Base-by-base conservation (phyloP, 2,888 invertebrate species). In the Eudemis profundana region DNA sequence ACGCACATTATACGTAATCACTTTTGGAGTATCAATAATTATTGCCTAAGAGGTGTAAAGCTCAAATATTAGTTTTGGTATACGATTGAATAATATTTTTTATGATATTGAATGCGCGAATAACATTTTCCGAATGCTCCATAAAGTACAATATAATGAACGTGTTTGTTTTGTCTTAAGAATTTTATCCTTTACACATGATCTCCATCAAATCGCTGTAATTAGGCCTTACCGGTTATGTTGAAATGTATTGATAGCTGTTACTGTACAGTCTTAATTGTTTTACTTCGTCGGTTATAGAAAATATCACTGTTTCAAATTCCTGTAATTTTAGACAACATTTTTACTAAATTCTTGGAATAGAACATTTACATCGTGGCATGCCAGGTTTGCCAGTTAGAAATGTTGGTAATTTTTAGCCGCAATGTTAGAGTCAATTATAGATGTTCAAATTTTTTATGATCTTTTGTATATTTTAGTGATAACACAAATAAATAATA, bases 61-160 rank as follows among this genome's bases (percentile, higher is more conserved):
- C 64, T 65, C 64, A 64, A 64, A 64, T 59, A 51, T 51, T 63
- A 59, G 57, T 36, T n/a, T 54, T 40, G 47, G 54, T 59, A 61
- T 64, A 40, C 29, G 29, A 54, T 62, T 53, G 33, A 57, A 63
- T 33, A 42, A 40, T 44, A 42, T 17, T 67, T 38, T 63, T 61
- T 57, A 63, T 66, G 17, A 44, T 50, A 54, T 68, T 57, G 56
- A 61, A 51, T 40, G 77, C 82, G 78, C 82, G 79, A 80, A 74
- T 86, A 90, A 89, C 90, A 90, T 90, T 89, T 89, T 84, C 76
- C 89, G 89, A 86, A 89, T 87, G 90, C 82, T 73, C 75, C 75
- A 71, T 78, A 62, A 66, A 86, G 88, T 90, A 90, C 89, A 89
- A 91, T 89, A 86, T 85, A 82, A 80, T 79, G 79, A 79, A 72